A percentile compares a stretch with the other conserved stretches of the same genome.
These are phyloP conservation scores for Eristalis arbustorum DNA, from an alignment of 2,888 invertebrate species.

Conservation along the genomic window DNA sequence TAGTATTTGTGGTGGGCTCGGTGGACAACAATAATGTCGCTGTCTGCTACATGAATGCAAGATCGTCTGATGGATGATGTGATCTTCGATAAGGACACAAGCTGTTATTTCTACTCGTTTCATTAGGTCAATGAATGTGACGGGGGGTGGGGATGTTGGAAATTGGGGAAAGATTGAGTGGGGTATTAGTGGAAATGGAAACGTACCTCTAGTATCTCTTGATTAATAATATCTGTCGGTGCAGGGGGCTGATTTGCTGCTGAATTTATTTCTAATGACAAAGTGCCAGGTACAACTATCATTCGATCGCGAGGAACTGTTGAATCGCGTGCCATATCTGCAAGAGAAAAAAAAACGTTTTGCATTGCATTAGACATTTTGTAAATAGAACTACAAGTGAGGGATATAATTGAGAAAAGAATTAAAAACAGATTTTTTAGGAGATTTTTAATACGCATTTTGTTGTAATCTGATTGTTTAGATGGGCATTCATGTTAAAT, in stretches of 20 bases:
- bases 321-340: slow-evolving; percentile 80
- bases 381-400: neutral
- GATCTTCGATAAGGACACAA: slow-evolving; percentile 13
- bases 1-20: slow-evolving; percentile 11
- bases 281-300: slow-evolving; percentile 77
- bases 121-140: neutral
- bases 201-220: slow-evolving; percentile 79
- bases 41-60: slow-evolving; percentile 14
- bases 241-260: slow-evolving; percentile 73
- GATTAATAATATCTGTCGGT: slow-evolving; percentile 78
- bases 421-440: neutral
- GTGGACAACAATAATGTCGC: neutral
- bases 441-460: too few species aligned
- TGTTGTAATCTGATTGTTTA: too few species aligned
- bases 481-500: too few species aligned
- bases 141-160: neutral
- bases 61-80: slow-evolving; percentile 26
- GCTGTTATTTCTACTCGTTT: neutral
- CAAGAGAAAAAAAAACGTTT: slow-evolving; percentile 64
- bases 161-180: neutral
- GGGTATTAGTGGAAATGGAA: neutral
- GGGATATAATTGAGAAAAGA: neutral
- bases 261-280: slow-evolving; percentile 77
- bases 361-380: neutral
- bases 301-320: slow-evolving; percentile 78